Conservation (phyloP, 2,113 vertebrate species). For the Tachuris rubrigastra region DNA sequence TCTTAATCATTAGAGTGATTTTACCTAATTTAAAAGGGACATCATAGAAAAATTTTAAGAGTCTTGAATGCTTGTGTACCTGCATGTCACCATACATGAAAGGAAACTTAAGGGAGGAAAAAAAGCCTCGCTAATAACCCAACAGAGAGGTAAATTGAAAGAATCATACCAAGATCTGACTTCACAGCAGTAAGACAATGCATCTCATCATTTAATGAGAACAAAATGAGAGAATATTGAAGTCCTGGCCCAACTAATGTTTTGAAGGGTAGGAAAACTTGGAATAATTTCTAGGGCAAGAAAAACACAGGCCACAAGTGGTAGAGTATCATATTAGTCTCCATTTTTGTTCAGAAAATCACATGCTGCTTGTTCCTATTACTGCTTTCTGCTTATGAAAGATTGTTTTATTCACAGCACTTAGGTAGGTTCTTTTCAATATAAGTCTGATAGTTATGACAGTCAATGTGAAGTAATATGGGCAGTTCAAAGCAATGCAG, state of each 20-base stretch:
- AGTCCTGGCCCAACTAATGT: not conserved
- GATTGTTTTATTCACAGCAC: not conserved
- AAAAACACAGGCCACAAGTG: not conserved
- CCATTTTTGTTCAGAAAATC: not conserved
- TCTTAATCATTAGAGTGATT: conserved; percentile 22
- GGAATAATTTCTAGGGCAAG: not conserved
- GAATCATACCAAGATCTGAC: not conserved
- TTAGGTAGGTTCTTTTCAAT: not conserved
- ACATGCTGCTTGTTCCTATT: not conserved
- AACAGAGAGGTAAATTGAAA: conserved; percentile 13
- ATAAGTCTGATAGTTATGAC: not conserved
- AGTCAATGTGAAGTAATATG: not conserved
- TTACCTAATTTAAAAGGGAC: conserved; percentile 43
- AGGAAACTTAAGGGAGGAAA: conserved; percentile 7
- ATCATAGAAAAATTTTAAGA: conserved; percentile 38
- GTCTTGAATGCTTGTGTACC: conserved; percentile 36
- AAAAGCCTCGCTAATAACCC: not conserved
- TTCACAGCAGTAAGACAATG: conserved; percentile 45
- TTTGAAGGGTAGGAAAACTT: not conserved
- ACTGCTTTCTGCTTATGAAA: not conserved
- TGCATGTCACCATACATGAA: conserved; percentile 38
- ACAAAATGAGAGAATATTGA: not conserved
- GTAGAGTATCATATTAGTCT: not conserved
- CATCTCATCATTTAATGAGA: not conserved
- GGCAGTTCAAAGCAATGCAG: not conserved